Evolutionary conservation across 92 coral and sea anemone genomes (phyloP).

Genomic region (Meandrina meandrites): DNA sequence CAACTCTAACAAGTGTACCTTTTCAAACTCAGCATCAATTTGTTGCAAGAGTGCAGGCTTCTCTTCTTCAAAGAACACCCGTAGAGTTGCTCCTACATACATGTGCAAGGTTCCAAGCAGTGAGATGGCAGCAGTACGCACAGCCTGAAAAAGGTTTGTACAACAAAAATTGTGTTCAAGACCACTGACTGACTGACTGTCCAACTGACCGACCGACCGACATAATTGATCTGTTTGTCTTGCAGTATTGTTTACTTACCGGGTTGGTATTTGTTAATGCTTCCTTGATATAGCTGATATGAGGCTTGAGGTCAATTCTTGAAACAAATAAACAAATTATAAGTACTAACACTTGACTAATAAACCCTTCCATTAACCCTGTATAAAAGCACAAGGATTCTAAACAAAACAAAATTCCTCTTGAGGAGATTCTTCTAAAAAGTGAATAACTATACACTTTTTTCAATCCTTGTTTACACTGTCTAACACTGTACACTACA

Average conservation of each 20-base stretch:
- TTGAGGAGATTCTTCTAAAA: no score
- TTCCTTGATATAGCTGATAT: constrained; percentile 81
- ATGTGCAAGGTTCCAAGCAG: constrained; percentile 84
- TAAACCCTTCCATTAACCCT: neutral
- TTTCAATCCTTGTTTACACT: no score
- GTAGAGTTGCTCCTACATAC: constrained; percentile 90
- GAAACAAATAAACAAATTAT: neutral
- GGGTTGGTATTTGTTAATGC: constrained; percentile 93
- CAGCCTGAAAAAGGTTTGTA: constrained; percentile 67
- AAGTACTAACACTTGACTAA: neutral
- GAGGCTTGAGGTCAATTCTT: constrained; percentile 96
- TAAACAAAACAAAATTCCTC: no score
- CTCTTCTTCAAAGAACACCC: constrained; percentile 98
- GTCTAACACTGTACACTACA: no score
- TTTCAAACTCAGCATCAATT: constrained; percentile 91
- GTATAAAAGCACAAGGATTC: neutral
- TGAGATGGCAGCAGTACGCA: constrained; percentile 89
- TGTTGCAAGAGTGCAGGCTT: constrained; percentile 89
- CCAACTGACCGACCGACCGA: neutral
- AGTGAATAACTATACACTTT: no score
- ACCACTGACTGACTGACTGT: neutral
- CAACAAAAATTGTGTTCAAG: neutral
- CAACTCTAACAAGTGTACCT: constrained; percentile 51
- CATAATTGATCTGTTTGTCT: neutral
- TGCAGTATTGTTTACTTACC: constrained; percentile 42